Evolutionary conservation across 2,888 invertebrate species (phyloP), one percentile per base, ranked within the genome.

Genomic region (Luperina nickerlii): DNA sequence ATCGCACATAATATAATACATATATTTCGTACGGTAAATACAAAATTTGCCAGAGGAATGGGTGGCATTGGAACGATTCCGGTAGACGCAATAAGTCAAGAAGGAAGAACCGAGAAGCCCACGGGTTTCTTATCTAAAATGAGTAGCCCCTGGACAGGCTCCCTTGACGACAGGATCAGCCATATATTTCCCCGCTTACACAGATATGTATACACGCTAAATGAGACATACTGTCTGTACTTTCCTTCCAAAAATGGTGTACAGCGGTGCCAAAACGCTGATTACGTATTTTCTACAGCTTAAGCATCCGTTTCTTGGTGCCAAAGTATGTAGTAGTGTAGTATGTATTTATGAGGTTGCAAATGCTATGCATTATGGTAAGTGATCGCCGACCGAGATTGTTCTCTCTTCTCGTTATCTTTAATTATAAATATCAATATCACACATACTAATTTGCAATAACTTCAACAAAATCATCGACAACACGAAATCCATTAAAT

Each of bases 71-170:
- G 76, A 79, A 81, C 78, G 78, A 85, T 82, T 75, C 71, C 51
- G 72, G 87, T 85, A 87, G 74, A 78, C 81, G 88, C 84, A 83
- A 87, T 89, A 90, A 90, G 87, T 89, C 89, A 89, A 88, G 79
- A 75, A 63, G 76, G 60, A 87, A 78, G 38, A 79, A 83, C 72
- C 74, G 70, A 83, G 79, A 51, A 81, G 68, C 76, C 75, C 83
- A 81, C 81, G 79, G 83, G 80, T 70, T 62, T 65, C 90, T 91
- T 91, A 91, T 91, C 91, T 91, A 75, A 90, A 91, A 91, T 88
- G 88, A 90, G 88, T 84, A 73, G 89, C 90, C 90, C 75, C 84
- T 87, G 90, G 90, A 86, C 90, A 88, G 81, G 78, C 79, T 82
- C 72, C 81, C 80, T 74, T 84, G 86, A 84, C 84, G 82, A 86